Evolutionary conservation across 2,888 invertebrate genomes (phyloP), one percentile per base, ranked within the genome.

Genomic region (Melinaea menophilus): DNA sequence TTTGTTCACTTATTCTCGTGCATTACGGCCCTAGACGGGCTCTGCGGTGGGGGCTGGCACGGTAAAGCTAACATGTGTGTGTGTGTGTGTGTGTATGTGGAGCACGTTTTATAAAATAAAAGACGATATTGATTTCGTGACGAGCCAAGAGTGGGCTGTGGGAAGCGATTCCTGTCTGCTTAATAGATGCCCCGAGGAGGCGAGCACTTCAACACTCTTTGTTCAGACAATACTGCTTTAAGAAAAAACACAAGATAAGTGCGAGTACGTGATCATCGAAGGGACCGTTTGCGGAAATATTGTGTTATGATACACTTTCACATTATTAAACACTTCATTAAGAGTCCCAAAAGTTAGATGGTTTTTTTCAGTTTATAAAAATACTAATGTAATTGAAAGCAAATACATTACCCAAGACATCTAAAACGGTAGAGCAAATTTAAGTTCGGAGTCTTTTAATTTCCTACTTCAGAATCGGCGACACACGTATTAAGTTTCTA

Each of bases 111-210:
- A 80, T 84, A 85, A 90, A 87, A 90, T 90, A 90, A 89, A 88
- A 90, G 88, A 82, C 84, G 85, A 87, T 90, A 90, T 90, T 89
- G 90, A 90, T 90, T 90, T 86, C 89, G 89, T 90, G 88, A 88
- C 88, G 88, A 84, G 83, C 78, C 77, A 82, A 79, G 82, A 79
- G 81, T 85, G 82, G 78, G 82, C 87, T 87, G 88, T 90, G 90
- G 86, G 90, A 90, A 90, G 82, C 84, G 82, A 86, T 87, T 84
- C 84, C 84, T 84, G 86, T 81, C 84, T 80, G 78, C 79, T 83
- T 87, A 87, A 86, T 87, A 84, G 82, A 75, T 84, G 85, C 85
- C 88, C 82, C 75, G 81, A 86, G 88, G 85, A 83, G 74, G 75
- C 76, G 71, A 75, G 76, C 77, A 73, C 79, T 80, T 79, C 77